Conservation (phyloP, 1,140 invertebrate genomes). For the Drosophila mojavensis region DNA sequence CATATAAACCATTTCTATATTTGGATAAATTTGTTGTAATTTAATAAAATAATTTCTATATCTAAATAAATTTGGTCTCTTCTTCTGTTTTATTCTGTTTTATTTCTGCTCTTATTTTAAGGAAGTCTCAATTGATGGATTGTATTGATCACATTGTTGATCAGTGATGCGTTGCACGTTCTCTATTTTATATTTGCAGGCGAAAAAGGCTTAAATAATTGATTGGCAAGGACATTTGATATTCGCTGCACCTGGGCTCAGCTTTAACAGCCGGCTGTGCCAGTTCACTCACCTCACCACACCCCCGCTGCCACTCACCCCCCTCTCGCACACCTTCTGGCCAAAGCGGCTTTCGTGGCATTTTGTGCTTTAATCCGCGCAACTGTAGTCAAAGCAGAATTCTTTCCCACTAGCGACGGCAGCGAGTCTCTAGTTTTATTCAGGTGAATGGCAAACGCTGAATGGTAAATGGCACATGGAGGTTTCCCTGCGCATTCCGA, state of each 20-base stretch:
- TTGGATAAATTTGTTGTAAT: too few species aligned
- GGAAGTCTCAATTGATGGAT: too few species aligned
- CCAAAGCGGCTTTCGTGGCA: conserved; percentile 63
- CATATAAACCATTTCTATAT: too few species aligned
- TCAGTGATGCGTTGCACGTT: neutral
- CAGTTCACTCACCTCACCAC: conserved; percentile 44
- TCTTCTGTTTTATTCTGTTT: too few species aligned
- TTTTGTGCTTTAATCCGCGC: conserved; percentile 72
- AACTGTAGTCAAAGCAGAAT: conserved; percentile 70
- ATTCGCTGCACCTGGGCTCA: conserved; percentile 2
- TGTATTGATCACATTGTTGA: too few species aligned
- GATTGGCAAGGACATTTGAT: neutral
- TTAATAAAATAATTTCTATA: too few species aligned
- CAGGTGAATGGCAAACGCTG: conserved; percentile 15
- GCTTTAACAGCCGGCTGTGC: conserved; percentile 25
- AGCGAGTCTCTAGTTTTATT: conserved; percentile 29
- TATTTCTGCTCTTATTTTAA: too few species aligned
- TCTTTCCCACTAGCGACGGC: conserved; percentile 17
- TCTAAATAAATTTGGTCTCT: too few species aligned
- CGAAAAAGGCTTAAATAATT: conserved; percentile 4
- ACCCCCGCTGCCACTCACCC: too few species aligned
- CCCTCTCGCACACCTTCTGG: conserved; percentile 47
- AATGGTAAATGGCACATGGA: conserved; percentile 61
- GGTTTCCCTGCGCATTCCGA: conserved; percentile 64
- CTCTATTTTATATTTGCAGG: too few species aligned